A percentile compares a stretch with the other conserved stretches of the same genome.
phyloP scores from a whole-genome alignment of 37 sponge, comb jelly and placozoan genomes.

The Agelas oroides region DNA sequence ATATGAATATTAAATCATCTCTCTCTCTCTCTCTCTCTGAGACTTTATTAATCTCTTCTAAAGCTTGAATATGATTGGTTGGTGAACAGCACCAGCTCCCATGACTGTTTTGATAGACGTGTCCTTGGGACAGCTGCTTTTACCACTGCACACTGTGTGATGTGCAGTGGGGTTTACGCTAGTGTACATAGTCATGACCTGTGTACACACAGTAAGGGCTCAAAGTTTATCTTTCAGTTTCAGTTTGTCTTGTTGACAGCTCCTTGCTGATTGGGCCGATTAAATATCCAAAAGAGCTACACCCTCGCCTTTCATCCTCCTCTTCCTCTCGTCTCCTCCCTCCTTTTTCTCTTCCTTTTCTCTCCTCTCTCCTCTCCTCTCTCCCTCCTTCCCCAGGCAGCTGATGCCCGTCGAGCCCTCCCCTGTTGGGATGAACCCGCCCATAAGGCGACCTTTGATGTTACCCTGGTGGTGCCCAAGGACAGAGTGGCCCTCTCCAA shows the following conservation, averaged over 20 bases:
- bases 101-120: too few relatives aligned
- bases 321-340: not conserved
- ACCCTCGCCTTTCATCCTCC: not conserved
- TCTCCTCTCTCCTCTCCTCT: not conserved
- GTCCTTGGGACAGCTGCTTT: too few relatives aligned
- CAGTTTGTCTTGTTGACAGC: not conserved
- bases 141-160: too few relatives aligned
- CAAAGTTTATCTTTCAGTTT: not conserved
- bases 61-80: too few relatives aligned
- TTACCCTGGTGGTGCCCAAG: conserved; percentile 85
- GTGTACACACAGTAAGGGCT: too few relatives aligned
- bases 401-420: conserved; percentile 96
- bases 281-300: too few relatives aligned
- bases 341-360: not conserved
- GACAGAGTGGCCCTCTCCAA: conserved; percentile 93
- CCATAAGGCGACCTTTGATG: conserved; percentile 96
- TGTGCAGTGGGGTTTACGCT: too few relatives aligned
- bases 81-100: too few relatives aligned
- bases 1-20: too few relatives aligned
- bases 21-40: too few relatives aligned
- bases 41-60: too few relatives aligned
- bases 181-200: too few relatives aligned
- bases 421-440: conserved; percentile 99
- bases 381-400: conserved; percentile 50
- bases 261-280: not conserved